Conservation (phyloP, 2,113 vertebrate genomes). For the Sceloporus tristichus region DNA sequence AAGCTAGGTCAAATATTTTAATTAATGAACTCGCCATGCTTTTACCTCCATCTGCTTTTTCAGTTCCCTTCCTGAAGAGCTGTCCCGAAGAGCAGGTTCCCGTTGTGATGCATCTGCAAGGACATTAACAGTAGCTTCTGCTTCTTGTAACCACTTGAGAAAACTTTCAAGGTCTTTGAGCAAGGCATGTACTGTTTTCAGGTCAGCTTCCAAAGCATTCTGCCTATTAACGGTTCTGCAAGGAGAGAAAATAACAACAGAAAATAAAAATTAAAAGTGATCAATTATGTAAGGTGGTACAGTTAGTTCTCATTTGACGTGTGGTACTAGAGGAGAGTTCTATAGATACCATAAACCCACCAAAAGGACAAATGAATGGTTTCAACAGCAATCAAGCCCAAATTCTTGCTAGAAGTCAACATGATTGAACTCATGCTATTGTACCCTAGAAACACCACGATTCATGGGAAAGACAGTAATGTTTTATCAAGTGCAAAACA, state of each 20-base stretch:
- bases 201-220: slow-evolving; percentile 85
- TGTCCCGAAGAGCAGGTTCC: slow-evolving; percentile 87
- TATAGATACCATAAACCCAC: too few species aligned
- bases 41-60: slow-evolving; percentile 89
- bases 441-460: too few species aligned
- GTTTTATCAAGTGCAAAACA: too few species aligned
- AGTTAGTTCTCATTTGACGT: neutral
- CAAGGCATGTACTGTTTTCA: slow-evolving; percentile 86
- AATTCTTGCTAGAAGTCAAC: too few species aligned
- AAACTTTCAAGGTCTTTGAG: slow-evolving; percentile 91
- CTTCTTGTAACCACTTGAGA: slow-evolving; percentile 95
- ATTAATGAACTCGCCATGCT: neutral
- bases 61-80: slow-evolving; percentile 80
- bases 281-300: neutral
- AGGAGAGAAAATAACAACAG: slow-evolving; percentile 52
- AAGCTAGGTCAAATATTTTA: neutral
- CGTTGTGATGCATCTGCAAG: slow-evolving; percentile 89
- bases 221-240: slow-evolving; percentile 87
- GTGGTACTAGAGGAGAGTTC: neutral
- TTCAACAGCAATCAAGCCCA: too few species aligned
- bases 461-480: too few species aligned
- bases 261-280: slow-evolving; percentile 19
- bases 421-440: too few species aligned
- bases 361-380: too few species aligned
- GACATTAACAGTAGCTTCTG: slow-evolving; percentile 90